A percentile compares a stretch with the other conserved stretches of the same genome.
phyloP scores from a whole-genome alignment of 2,113 vertebrate genomes.

The Leptosomus discolor region DNA sequence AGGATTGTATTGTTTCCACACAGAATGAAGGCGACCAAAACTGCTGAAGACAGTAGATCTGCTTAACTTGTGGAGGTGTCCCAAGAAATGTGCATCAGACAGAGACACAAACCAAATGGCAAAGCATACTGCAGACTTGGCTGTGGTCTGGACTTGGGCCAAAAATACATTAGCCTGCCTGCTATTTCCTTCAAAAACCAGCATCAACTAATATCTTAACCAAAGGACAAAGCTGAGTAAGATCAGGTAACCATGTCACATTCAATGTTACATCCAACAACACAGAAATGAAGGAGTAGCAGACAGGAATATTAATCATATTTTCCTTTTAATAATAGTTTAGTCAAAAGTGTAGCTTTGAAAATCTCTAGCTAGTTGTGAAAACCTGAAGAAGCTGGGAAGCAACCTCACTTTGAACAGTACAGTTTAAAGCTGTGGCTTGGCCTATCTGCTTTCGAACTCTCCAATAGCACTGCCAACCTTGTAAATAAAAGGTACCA shows the following conservation, averaged over 20 bases:
- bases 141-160: neutral
- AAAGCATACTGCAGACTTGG: neutral
- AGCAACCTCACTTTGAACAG: conserved; percentile 15
- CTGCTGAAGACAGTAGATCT: neutral
- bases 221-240: neutral
- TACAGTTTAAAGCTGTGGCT: conserved; percentile 23
- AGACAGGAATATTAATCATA: conserved; percentile 61
- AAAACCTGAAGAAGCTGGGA: conserved; percentile 64
- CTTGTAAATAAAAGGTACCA: neutral
- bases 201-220: neutral
- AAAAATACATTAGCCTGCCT: neutral
- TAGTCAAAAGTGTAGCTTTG: conserved; percentile 72
- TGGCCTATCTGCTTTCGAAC: conserved; percentile 41
- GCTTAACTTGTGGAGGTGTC: neutral
- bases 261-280: neutral
- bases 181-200: neutral
- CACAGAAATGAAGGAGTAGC: conserved; percentile 55
- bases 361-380: conserved; percentile 71
- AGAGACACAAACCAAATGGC: neutral
- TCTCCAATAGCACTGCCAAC: neutral
- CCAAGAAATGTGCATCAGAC: neutral
- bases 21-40: neutral
- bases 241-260: conserved; percentile 1
- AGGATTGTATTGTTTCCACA: neutral
- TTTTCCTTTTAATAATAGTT: conserved; percentile 77